These are phyloP conservation scores for Tetraneura akinire DNA, from an alignment of 1,140 invertebrate genomes.

Conservation along the genomic window DNA sequence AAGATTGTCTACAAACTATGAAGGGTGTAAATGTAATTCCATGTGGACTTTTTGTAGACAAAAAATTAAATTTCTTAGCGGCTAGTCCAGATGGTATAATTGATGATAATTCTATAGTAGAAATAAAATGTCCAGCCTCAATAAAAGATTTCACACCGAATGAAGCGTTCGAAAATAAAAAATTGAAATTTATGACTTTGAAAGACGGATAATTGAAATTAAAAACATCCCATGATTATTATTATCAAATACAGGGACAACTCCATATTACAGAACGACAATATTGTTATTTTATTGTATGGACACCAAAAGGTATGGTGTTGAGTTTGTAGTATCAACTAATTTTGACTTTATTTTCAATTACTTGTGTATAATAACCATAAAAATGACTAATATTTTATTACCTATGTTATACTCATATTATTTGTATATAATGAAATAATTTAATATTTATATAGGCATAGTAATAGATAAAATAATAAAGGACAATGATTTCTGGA, in stretches of 20 bases:
- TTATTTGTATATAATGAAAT: too few relatives aligned
- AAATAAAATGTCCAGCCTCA: background rate
- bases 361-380: too few relatives aligned
- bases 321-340: too few relatives aligned
- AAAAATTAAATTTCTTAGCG: background rate
- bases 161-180: background rate
- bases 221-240: slow-evolving; percentile 1
- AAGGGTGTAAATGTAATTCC: background rate
- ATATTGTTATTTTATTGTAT: background rate
- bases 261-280: background rate
- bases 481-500: background rate
- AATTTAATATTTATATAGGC: background rate
- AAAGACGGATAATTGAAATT: background rate
- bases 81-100: background rate
- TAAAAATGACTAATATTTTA: too few relatives aligned
- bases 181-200: background rate
- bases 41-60: slow-evolving; percentile 15
- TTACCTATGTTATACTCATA: too few relatives aligned
- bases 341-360: too few relatives aligned
- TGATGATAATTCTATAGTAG: background rate
- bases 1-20: background rate
- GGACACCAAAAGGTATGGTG: background rate
- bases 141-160: background rate
- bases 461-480: background rate
- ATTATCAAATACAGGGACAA: background rate